These are phyloP conservation scores for Corvus hawaiiensis DNA, from an alignment of 2,113 vertebrate genomes.

Conservation along the genomic window DNA sequence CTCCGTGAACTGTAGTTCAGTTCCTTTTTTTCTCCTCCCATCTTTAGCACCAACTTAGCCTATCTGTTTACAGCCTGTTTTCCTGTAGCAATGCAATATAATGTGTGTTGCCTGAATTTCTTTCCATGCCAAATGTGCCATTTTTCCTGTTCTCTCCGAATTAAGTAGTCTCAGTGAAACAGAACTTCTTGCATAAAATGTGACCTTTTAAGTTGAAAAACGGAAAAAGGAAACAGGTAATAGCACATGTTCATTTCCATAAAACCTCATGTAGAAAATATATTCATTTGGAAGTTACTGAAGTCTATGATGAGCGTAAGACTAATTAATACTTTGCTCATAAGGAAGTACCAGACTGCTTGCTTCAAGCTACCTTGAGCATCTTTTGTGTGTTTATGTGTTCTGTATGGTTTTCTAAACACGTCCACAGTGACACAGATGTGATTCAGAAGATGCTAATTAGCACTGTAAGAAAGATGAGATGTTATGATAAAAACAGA, in stretches of 20 bases:
- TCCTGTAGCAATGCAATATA: neutral
- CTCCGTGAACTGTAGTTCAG: accelerated
- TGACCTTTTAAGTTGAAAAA: neutral
- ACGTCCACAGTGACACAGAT: neutral
- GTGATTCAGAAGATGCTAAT: neutral
- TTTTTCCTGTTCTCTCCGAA: neutral
- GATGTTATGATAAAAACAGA: neutral
- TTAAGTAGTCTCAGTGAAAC: neutral
- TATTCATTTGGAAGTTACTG: neutral
- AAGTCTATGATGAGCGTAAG: neutral
- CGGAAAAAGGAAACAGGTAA: neutral
- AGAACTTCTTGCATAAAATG: neutral
- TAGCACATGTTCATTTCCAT: neutral
- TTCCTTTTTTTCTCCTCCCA: neutral
- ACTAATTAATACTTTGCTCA: neutral
- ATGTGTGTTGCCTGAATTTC: neutral
- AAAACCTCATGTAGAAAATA: neutral
- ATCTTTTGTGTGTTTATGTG: neutral
- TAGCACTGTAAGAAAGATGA: neutral
- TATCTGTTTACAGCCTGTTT: neutral
- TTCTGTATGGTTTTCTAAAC: neutral
- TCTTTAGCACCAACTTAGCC: neutral
- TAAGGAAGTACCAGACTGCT: neutral
- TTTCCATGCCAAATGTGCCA: neutral
- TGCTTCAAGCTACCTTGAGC: neutral